Conservation (phyloP, 2,888 invertebrate genomes). For the Deilephila elpenor region DNA sequence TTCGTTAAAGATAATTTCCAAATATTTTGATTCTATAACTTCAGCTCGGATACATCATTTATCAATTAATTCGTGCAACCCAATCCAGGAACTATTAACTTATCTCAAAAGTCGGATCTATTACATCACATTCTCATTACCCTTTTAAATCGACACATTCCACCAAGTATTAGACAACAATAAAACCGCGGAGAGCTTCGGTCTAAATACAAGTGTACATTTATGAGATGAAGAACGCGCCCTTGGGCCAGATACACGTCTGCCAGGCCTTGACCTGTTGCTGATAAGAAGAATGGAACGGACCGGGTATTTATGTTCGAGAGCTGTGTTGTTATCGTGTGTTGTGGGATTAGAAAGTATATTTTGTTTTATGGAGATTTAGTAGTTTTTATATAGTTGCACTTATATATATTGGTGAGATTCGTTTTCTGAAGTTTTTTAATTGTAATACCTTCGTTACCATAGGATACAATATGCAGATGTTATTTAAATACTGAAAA, state of each 20-base stretch:
- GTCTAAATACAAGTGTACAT: slow-evolving; percentile 17
- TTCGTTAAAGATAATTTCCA: too few species aligned
- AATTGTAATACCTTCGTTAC: too few species aligned
- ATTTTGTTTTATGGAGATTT: background rate
- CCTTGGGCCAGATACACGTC: slow-evolving; percentile 16
- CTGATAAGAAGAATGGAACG: slow-evolving; percentile 10
- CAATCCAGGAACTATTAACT: background rate
- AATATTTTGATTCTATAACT: too few species aligned
- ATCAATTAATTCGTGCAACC: too few species aligned
- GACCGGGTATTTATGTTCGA: background rate
- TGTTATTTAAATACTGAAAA: too few species aligned
- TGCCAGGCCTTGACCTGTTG: slow-evolving; percentile 20
- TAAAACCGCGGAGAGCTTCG: slow-evolving; percentile 7
- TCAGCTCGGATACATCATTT: too few species aligned
- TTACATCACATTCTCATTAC: too few species aligned
- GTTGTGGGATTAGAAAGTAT: background rate
- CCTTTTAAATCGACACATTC: background rate
- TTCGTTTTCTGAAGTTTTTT: too few species aligned
- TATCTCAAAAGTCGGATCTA: too few species aligned
- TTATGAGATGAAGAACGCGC: slow-evolving; percentile 19
- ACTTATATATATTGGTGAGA: too few species aligned
- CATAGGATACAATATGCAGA: too few species aligned
- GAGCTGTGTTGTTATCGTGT: background rate
- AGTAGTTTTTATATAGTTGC: too few species aligned
- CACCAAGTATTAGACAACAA: slow-evolving; percentile 15